Conservation (phyloP, 2,797 vertebrate species). For the Yasuhikotakia modesta region DNA sequence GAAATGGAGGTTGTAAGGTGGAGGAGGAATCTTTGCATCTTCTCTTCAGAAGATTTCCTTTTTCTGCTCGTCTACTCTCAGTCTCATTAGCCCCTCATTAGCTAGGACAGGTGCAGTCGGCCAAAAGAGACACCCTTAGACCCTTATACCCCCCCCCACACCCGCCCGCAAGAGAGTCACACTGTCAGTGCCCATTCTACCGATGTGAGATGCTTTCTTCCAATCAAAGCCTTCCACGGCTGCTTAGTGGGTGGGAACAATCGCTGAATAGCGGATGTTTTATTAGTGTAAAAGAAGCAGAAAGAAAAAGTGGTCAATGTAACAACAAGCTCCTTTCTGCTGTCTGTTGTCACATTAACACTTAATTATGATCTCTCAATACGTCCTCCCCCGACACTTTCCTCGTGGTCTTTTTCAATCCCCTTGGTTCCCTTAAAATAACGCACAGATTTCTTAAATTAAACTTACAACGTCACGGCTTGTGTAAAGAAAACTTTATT, state of each 20-base stretch:
- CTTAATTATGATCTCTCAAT: slow-evolving; percentile 57
- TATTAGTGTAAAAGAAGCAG: slow-evolving; percentile 65
- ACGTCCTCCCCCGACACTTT: slow-evolving; percentile 24
- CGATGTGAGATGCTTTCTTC: slow-evolving; percentile 75
- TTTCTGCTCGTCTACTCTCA: slow-evolving; percentile 61
- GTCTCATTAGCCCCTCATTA: slow-evolving; percentile 79
- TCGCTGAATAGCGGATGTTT: slow-evolving; percentile 64
- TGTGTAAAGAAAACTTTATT: slow-evolving; percentile 11
- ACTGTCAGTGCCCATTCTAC: slow-evolving; percentile 64
- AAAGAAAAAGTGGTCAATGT: slow-evolving; percentile 62
- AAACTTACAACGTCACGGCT: slow-evolving; percentile 53
- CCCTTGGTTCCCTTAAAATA: too few relatives aligned
- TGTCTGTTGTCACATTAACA: slow-evolving; percentile 60
- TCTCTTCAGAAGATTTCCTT: slow-evolving; percentile 56
- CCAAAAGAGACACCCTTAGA: slow-evolving; percentile 65
- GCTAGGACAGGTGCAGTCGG: slow-evolving; percentile 79
- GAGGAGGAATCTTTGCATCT: slow-evolving; percentile 41
- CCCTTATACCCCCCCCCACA: slow-evolving; percentile 60
- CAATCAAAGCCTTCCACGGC: slow-evolving; percentile 71
- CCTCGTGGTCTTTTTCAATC: background rate
- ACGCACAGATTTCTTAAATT: background rate
- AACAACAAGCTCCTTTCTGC: slow-evolving; percentile 60
- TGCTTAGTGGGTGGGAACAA: slow-evolving; percentile 67
- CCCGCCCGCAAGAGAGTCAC: slow-evolving; percentile 51
- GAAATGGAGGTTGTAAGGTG: slow-evolving; percentile 56